Percentiles rank a stretch among this genome's conserved stretches.
These are phyloP conservation scores for Adrianichthys oophorus DNA, from an alignment of 2,797 vertebrate genomes.

Conservation along the genomic window DNA sequence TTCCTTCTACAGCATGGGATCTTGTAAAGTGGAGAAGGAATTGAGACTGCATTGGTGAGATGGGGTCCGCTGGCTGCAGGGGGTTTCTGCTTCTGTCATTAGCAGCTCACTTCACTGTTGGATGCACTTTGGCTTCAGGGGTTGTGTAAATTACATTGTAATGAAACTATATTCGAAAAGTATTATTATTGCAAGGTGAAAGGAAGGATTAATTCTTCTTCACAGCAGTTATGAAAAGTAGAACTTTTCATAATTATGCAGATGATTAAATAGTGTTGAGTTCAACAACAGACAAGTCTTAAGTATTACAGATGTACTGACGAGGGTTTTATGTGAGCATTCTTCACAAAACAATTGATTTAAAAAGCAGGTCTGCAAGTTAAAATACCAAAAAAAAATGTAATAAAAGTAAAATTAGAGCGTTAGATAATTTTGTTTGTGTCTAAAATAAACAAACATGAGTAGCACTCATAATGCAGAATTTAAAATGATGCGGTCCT, in stretches of 20 bases:
- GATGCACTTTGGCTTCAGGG: constrained; percentile 6
- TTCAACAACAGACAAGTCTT: neutral
- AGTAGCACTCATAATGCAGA: neutral
- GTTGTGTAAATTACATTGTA: constrained; percentile 2
- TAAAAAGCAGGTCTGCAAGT: neutral
- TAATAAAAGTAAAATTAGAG: neutral
- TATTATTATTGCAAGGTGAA: neutral
- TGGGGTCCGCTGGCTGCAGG: constrained; percentile 10
- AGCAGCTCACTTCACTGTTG: constrained; percentile 2
- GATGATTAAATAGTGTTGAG: neutral
- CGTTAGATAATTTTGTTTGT: neutral
- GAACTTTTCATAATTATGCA: neutral
- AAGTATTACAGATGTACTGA: neutral
- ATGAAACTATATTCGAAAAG: neutral
- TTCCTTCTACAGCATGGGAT: constrained; percentile 36
- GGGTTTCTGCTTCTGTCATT: constrained; percentile 10
- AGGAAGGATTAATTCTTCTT: neutral
- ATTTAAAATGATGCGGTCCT: neutral
- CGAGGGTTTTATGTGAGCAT: neutral
- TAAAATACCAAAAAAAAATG: neutral
- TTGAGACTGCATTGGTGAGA: constrained; percentile 2
- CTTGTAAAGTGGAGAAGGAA: constrained; percentile 6
- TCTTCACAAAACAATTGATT: no score
- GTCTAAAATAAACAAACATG: neutral
- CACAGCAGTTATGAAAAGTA: neutral